A percentile compares a stretch with the other conserved stretches of the same genome.
phyloP scores from a whole-genome alignment of 2,113 vertebrate genomes.

The Cariama cristata region DNA sequence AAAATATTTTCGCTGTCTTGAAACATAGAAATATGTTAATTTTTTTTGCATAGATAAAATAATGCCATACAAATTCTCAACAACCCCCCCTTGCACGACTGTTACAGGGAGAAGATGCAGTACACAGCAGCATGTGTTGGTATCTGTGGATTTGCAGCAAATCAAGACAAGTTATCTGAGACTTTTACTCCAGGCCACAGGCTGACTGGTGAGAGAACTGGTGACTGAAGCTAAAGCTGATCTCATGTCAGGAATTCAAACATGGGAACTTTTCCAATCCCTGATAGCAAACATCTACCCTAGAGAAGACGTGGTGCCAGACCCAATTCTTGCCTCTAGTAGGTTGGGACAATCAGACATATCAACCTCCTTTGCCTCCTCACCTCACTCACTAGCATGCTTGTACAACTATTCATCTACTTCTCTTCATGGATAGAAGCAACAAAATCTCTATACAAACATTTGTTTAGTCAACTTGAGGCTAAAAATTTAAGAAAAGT shows the following conservation, averaged over 20 bases:
- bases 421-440: neutral
- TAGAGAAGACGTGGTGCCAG: neutral
- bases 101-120: neutral
- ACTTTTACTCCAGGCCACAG: neutral
- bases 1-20: neutral
- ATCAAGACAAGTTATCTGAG: neutral
- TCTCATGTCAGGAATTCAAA: neutral
- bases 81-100: neutral
- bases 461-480: neutral
- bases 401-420: neutral
- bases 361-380: neutral
- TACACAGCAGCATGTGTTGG: neutral
- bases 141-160: neutral
- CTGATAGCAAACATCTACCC: neutral
- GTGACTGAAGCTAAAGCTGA: neutral
- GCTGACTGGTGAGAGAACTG: neutral
- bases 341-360: neutral
- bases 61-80: neutral
- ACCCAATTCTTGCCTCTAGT: neutral
- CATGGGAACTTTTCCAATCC: neutral
- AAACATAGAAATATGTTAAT: accelerated
- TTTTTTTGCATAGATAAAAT: neutral
- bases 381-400: no score
- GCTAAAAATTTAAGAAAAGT: neutral
- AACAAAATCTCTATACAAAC: neutral